These are phyloP conservation scores for Oryzaephilus surinamensis DNA, from an alignment of 1,140 invertebrate genomes.

Conservation along the genomic window DNA sequence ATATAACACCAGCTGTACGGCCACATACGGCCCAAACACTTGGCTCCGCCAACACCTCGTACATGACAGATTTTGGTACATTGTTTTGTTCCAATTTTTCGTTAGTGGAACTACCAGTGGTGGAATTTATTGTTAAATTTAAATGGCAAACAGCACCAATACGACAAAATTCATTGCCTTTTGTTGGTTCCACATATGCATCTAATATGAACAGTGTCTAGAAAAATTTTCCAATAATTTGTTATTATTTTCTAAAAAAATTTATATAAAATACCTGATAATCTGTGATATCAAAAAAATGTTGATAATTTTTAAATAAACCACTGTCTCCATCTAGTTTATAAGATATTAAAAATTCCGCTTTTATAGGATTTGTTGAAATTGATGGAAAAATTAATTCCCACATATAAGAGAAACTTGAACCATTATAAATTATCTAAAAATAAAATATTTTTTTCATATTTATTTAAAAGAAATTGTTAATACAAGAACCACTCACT, in stretches of 20 bases:
- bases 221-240: neutral
- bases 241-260: neutral
- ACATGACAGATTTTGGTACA: constrained; percentile 61
- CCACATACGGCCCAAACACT: constrained; percentile 88
- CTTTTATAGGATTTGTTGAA: constrained; percentile 18
- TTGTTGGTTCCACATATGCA: constrained; percentile 67
- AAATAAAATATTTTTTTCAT: constrained; percentile 8
- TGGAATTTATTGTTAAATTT: constrained; percentile 58
- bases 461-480: neutral
- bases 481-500: constrained; percentile 22
- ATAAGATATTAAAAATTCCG: constrained; percentile 32
- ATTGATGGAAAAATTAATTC: constrained; percentile 45
- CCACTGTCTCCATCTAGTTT: constrained; percentile 34
- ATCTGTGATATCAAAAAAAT: constrained; percentile 49
- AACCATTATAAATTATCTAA: constrained; percentile 51
- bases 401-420: constrained; percentile 74
- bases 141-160: constrained; percentile 80
- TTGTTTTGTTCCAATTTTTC: constrained; percentile 6
- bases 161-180: constrained; percentile 77
- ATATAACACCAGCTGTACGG: constrained; percentile 74
- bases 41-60: constrained; percentile 84
- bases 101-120: constrained; percentile 17
- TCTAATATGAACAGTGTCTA: constrained; percentile 75
- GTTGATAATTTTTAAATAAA: constrained; percentile 40
- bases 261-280: constrained; percentile 45